These are phyloP conservation scores for Tachysurus vachellii DNA, from an alignment of 2,113 vertebrate species.

Conservation along the genomic window DNA sequence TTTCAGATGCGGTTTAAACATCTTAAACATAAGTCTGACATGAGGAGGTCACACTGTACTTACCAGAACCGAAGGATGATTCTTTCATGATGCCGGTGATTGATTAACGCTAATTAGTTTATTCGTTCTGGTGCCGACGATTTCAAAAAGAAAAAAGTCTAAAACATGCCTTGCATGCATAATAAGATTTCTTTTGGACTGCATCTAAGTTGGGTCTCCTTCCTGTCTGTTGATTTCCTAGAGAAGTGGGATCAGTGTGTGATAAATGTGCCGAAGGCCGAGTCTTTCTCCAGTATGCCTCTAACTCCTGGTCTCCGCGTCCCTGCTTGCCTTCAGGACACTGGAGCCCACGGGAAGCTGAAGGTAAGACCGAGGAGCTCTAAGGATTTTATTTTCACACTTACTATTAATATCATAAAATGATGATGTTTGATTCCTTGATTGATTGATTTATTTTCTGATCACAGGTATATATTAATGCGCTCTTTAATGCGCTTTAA, in stretches of 20 bases:
- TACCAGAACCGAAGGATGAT: background rate
- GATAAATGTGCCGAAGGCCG: slow-evolving; percentile 89
- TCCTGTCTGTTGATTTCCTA: slow-evolving; percentile 92
- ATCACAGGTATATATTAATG: background rate
- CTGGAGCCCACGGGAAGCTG: slow-evolving; percentile 96
- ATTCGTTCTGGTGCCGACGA: background rate
- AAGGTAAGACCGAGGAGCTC: slow-evolving; percentile 78
- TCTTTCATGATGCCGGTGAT: background rate
- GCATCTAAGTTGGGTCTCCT: slow-evolving; percentile 90
- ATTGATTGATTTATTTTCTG: background rate
- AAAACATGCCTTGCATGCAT: background rate
- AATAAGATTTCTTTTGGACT: slow-evolving; percentile 47
- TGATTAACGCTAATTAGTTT: background rate
- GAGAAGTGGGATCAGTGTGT: slow-evolving; percentile 99
- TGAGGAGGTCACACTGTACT: background rate
- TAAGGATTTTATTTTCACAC: background rate
- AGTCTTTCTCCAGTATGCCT: slow-evolving; percentile 89
- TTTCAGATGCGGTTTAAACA: background rate
- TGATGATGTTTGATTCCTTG: background rate
- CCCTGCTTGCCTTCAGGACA: slow-evolving; percentile 93
- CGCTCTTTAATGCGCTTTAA: background rate
- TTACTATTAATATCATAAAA: background rate
- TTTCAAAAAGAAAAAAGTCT: background rate
- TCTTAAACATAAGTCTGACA: background rate
- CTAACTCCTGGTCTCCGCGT: slow-evolving; percentile 90